Evolutionary conservation across 2,797 vertebrate genomes (phyloP).

Genomic region (Harpagifer antarcticus): DNA sequence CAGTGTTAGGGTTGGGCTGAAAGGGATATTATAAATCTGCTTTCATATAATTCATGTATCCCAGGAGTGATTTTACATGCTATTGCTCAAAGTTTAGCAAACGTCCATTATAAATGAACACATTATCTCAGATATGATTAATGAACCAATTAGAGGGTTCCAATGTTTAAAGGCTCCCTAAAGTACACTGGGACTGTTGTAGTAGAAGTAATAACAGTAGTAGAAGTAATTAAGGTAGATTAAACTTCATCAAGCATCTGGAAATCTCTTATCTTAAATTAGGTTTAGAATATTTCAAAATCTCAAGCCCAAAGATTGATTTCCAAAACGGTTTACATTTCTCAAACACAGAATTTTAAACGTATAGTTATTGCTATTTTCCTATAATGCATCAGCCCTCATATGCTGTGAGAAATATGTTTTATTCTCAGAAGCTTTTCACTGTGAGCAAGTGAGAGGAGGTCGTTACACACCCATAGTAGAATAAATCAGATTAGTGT

Average conservation of each 20-base stretch:
- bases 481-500: conserved; percentile 10
- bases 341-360: not conserved
- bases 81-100: not conserved
- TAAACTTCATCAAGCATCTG: not conserved
- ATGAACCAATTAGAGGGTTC: not conserved
- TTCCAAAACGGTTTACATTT: not conserved
- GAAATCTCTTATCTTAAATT: not conserved
- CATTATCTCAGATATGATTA: not conserved
- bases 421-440: not conserved
- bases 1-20: too few species aligned
- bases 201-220: not conserved
- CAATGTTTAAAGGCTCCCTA: not conserved
- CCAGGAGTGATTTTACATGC: conserved; percentile 1
- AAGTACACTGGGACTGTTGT: not conserved
- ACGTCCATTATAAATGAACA: not conserved
- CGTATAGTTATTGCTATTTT: not conserved
- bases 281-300: not conserved
- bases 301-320: not conserved
- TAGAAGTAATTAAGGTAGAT: not conserved
- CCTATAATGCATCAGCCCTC: not conserved
- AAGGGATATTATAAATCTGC: too few species aligned
- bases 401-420: not conserved
- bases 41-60: not conserved
- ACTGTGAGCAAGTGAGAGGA: not conserved
- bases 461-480: not conserved